These are phyloP conservation scores for Eidolon helvum DNA, from an alignment of 2,113 vertebrate genomes.

Conservation along the genomic window DNA sequence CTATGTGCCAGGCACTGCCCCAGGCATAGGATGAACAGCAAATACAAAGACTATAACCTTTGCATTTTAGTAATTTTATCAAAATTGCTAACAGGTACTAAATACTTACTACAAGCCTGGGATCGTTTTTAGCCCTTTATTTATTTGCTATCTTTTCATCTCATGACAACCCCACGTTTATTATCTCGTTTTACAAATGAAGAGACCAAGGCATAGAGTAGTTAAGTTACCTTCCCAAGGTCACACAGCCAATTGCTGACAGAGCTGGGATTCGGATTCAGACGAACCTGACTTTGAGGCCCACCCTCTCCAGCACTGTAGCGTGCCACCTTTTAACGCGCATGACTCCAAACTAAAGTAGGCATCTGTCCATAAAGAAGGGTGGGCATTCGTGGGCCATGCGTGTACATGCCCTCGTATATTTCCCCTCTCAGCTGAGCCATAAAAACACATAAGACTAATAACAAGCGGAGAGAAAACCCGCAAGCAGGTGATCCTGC, in stretches of 20 bases:
- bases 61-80: not conserved
- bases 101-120: not conserved
- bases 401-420: accelerated
- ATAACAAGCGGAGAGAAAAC: not conserved
- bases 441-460: not conserved
- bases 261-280: not conserved
- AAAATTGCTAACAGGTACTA: not conserved
- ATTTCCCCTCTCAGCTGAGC: not conserved
- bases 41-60: not conserved
- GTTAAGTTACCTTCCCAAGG: not conserved
- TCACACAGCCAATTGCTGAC: not conserved
- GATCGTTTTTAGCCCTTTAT: not conserved
- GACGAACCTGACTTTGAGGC: not conserved
- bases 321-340: accelerated
- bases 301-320: not conserved
- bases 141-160: not conserved
- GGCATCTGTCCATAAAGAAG: not conserved
- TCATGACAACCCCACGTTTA: not conserved
- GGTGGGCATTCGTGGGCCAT: accelerated
- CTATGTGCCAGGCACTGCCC: not conserved
- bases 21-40: not conserved
- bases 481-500: too few species aligned
- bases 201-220: not conserved
- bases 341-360: not conserved
- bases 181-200: not conserved